phyloP scores from a whole-genome alignment of 1,140 invertebrate genomes.

The Cepaea nemoralis region DNA sequence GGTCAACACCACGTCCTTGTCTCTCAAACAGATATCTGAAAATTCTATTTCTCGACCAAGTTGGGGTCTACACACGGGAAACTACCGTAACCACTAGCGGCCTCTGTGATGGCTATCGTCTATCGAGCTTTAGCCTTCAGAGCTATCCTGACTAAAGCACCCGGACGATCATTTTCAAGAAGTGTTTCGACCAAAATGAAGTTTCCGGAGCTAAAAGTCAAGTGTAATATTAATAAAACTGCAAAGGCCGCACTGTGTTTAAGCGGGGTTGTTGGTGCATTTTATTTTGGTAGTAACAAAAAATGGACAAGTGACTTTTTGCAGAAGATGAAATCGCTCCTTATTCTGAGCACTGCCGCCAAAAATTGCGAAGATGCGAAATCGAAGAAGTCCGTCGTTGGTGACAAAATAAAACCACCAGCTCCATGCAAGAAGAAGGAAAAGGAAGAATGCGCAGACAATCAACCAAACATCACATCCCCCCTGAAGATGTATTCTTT shows the following conservation, averaged over 20 bases:
- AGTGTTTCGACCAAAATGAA: not conserved
- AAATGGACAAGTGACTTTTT: not conserved
- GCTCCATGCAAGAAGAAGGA: conserved; percentile 1
- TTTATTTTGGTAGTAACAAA: not conserved
- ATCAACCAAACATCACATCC: conserved; percentile 24
- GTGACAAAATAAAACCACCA: not conserved
- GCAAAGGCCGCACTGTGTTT: not conserved
- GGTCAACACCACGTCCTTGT: not conserved
- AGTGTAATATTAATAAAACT: not conserved
- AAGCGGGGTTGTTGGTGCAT: not conserved
- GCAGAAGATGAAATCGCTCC: not conserved
- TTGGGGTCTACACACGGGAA: not conserved
- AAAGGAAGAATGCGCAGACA: not conserved
- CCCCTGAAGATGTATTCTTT: conserved; percentile 13
- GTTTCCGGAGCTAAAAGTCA: not conserved
- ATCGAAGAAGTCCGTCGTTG: not conserved
- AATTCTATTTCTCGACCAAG: not conserved
- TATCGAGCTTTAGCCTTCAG: not conserved
- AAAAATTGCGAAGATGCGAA: not conserved
- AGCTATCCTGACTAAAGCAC: not conserved
- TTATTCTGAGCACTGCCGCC: not conserved
- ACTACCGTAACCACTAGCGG: not conserved
- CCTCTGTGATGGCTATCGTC: not conserved
- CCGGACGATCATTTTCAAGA: not conserved
- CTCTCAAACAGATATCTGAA: not conserved